Evolutionary conservation across 1,140 invertebrate species (phyloP).

Genomic region (Drosophila malerkotliana): DNA sequence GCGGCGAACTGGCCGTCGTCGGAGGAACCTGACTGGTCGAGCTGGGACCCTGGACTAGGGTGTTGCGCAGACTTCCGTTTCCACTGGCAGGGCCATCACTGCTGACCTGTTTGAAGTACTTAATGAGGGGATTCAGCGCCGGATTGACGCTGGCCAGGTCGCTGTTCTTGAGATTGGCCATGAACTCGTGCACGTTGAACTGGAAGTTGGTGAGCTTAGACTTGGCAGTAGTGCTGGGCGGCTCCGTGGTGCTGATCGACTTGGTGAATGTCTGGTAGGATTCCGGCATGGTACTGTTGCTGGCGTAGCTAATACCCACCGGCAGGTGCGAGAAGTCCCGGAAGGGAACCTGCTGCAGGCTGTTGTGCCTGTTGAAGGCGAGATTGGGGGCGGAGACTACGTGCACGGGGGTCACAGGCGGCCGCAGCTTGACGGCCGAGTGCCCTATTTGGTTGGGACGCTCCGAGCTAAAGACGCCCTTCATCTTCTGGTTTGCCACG

Average conservation of each 20-base stretch:
- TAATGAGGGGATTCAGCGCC: conserved; percentile 68
- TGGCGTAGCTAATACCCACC: conserved; percentile 60
- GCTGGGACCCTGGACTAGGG: conserved; percentile 46
- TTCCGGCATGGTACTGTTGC: conserved; percentile 60
- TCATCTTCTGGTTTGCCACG: conserved; percentile 80
- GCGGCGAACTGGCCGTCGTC: conserved; percentile 1
- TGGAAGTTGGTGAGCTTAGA: conserved; percentile 56
- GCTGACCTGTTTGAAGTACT: conserved; percentile 75
- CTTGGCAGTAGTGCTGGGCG: conserved; percentile 24
- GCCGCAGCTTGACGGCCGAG: conserved; percentile 44
- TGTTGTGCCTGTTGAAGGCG: conserved; percentile 39
- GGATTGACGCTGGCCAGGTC: conserved; percentile 72
- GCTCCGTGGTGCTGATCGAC: conserved; percentile 40
- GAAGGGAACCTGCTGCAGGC: conserved; percentile 47
- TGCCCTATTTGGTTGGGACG: conserved; percentile 54
- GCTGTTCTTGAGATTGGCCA: conserved; percentile 68
- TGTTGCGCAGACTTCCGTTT: conserved; percentile 40
- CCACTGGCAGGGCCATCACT: conserved; percentile 27
- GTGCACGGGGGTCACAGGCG: conserved; percentile 55
- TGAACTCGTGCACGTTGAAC: conserved; percentile 77
- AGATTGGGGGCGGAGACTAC: conserved; percentile 70
- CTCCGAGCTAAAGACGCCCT: conserved; percentile 57
- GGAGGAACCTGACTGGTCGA: conserved; percentile 3
- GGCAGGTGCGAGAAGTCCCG: conserved; percentile 52
- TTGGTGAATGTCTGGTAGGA: conserved; percentile 73